phyloP scores from a whole-genome alignment of 2,888 invertebrate species.

The Litoditis marina region DNA sequence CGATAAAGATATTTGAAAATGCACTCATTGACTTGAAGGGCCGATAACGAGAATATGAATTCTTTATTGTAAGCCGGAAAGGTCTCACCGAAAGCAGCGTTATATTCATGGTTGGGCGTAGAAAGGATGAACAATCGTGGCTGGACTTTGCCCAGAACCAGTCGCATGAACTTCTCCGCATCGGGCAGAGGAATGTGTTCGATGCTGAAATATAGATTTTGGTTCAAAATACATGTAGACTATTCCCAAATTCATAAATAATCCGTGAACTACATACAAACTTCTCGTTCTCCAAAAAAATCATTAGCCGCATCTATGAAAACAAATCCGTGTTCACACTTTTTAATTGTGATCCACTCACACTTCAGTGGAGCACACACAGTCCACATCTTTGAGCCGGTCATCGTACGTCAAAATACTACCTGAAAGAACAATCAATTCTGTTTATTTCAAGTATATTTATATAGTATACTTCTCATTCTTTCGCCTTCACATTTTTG shows the following conservation, averaged over 20 bases:
- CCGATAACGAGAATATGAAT: background rate
- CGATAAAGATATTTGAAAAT: no score
- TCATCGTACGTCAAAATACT: conserved; percentile 28
- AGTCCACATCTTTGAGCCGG: conserved; percentile 28
- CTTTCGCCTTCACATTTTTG: no score
- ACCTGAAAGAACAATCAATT: conserved; percentile 14
- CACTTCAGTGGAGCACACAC: conserved; percentile 41
- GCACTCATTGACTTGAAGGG: no score
- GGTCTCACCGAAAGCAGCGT: conserved; percentile 58
- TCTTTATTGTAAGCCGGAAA: background rate
- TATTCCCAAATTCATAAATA: background rate
- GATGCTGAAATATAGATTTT: conserved; percentile 56
- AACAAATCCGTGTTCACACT: background rate
- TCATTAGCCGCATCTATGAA: background rate
- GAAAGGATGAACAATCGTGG: conserved; percentile 63
- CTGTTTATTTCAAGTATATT: no score
- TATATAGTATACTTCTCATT: no score
- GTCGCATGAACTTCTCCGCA: conserved; percentile 52
- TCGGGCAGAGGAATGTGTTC: conserved; percentile 62
- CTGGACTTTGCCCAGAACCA: conserved; percentile 60
- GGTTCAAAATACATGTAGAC: background rate
- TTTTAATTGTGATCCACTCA: conserved; percentile 12
- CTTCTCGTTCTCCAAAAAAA: background rate
- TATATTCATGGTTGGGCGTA: conserved; percentile 64
- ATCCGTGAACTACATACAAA: no score